These are phyloP conservation scores for Globicephala melas DNA, from an alignment of 2,113 vertebrate species.

Conservation along the genomic window DNA sequence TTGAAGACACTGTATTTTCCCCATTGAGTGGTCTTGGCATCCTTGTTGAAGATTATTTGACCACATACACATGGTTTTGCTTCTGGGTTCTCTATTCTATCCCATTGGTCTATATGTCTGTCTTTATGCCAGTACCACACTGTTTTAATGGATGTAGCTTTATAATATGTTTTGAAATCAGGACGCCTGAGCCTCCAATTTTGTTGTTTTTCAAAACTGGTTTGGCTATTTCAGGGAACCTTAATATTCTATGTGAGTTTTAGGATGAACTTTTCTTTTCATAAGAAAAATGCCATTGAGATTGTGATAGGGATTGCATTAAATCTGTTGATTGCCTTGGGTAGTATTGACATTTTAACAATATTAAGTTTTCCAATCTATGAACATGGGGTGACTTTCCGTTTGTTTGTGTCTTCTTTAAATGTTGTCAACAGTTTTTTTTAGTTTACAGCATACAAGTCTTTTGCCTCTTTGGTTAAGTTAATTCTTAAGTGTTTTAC, in stretches of 20 bases:
- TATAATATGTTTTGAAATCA: neutral
- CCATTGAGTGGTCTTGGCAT: neutral
- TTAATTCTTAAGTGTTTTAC: neutral
- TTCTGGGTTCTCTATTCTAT: neutral
- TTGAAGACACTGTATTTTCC: neutral
- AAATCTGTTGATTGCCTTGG: neutral
- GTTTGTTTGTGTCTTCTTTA: neutral
- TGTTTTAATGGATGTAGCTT: neutral
- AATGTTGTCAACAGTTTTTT: neutral
- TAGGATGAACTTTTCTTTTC: neutral
- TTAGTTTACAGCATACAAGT: neutral
- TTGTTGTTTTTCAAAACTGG: neutral
- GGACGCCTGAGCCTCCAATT: neutral
- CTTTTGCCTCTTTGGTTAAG: neutral
- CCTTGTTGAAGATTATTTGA: neutral
- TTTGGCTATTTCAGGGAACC: neutral
- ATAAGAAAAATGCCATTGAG: neutral
- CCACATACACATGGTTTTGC: neutral
- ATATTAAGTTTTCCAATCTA: neutral
- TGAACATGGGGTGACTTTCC: neutral
- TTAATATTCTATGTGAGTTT: neutral
- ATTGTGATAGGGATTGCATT: neutral
- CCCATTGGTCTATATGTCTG: neutral
- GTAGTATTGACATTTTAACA: neutral
- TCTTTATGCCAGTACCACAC: neutral